Base-by-base conservation (phyloP, 2,797 vertebrate species). In the Pseudochirops cupreus region DNA sequence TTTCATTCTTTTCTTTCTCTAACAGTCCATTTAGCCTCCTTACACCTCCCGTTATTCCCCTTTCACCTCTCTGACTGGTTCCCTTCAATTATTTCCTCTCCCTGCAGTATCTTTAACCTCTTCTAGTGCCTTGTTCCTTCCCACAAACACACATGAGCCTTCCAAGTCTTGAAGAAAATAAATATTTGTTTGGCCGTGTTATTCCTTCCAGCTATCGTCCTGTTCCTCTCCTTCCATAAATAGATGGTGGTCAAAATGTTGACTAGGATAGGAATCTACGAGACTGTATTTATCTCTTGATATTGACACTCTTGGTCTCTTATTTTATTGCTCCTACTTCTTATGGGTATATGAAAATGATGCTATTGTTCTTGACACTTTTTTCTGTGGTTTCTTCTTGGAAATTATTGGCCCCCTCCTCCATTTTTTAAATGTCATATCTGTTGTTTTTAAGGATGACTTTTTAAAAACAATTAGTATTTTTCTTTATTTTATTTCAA, bases 1-100 rank as follows among this genome's bases (percentile, higher is more conserved):
- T 91, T 91, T 93, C 11, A 67, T 92, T 90, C 39, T 87, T 94
- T 1, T 93, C 0, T 62, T 29, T 91, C 92, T 39, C n/a, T 74
- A 13, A 56, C 55, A 95, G 5, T 91, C 95, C 91, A 16, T 1
- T 18, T 57, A 31, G 26, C 0, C 82, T n/a, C 62, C 18, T 82
- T 12, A 50, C 13, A 12, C 74, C 16, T 92, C 11, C 90, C 53
- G 93, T 92, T 4, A 1, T 90, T 92, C 28, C 7, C 11, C 16
- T 74, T 9, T 11, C 12, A 91, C 6, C 18, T 54, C 24, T 87
- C 46, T 2, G 18, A 39, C 39, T 26, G 6, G 21, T 87, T 87
- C 24, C 39, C 21, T 87, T 87, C 74, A 87, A 87, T 87, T 87
- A 87, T 87, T 87, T 26, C 74, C 7, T 87, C 9, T 87, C 31